A percentile compares a stretch with the other conserved stretches of the same genome.
These are phyloP conservation scores for Tokudaia muenninki DNA, from an alignment of 2,797 vertebrate species.

Conservation along the genomic window DNA sequence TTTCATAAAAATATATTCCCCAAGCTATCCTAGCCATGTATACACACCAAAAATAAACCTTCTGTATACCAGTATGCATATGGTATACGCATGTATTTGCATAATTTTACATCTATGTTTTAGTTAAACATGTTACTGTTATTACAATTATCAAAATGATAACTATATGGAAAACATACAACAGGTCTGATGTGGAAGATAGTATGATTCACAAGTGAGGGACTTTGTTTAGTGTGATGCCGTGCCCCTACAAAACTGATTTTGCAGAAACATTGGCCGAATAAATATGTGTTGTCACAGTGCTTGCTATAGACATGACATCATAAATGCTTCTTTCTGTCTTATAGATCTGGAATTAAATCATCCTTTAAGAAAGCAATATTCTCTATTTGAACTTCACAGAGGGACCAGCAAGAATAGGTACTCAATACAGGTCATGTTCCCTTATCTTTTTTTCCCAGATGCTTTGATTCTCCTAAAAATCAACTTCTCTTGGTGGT, in stretches of 20 bases:
- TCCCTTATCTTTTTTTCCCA: conserved; percentile 81
- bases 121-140: background rate
- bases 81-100: background rate
- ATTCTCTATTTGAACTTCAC: conserved; percentile 49
- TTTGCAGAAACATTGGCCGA: conserved; percentile 22
- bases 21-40: background rate
- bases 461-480: conserved; percentile 76
- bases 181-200: background rate
- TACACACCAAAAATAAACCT: conserved; percentile 3
- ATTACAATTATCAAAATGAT: conserved; percentile 16
- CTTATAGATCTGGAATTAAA: conserved; percentile 60
- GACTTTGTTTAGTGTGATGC: background rate
- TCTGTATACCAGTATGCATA: background rate
- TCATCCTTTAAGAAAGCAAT: conserved; percentile 46
- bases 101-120: background rate
- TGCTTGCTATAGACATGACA: background rate
- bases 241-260: background rate
- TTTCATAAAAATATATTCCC: conserved; percentile 10
- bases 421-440: conserved; percentile 10
- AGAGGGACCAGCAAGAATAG: conserved; percentile 70
- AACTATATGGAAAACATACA: conserved; percentile 15
- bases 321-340: background rate
- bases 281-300: background rate
- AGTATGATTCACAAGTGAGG: background rate
- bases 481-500: conserved; percentile 76